Evolutionary conservation across 2,113 vertebrate species (phyloP).

Genomic region (Gymnogyps californianus): DNA sequence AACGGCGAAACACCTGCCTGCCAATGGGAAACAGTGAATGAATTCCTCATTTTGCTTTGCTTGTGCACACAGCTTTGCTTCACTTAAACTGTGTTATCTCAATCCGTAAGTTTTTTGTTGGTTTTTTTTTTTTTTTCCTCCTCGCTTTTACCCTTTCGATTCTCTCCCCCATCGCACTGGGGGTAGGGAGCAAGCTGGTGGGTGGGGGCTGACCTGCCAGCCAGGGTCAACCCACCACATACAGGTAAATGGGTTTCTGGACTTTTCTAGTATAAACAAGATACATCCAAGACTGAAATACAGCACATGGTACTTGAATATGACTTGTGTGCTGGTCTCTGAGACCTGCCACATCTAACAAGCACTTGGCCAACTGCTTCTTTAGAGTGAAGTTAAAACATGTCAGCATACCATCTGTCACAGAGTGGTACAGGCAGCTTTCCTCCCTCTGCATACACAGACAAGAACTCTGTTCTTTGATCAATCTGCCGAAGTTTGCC

Average conservation of each 20-base stretch:
- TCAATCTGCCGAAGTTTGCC: conserved; percentile 17
- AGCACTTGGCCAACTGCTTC: neutral
- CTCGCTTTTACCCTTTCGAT: accelerated
- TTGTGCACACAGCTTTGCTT: neutral
- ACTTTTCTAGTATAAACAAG: neutral
- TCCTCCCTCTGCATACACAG: neutral
- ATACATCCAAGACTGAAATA: neutral
- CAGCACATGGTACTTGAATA: neutral
- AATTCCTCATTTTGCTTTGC: neutral
- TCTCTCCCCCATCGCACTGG: neutral
- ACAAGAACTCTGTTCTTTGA: neutral
- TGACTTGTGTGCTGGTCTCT: neutral
- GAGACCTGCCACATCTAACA: neutral
- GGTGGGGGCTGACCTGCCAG: neutral
- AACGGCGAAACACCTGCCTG: neutral
- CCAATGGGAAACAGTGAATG: neutral
- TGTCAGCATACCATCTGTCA: neutral
- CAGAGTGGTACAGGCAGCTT: neutral
- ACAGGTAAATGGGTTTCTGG: neutral
- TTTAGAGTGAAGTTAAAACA: neutral
- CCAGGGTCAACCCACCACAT: neutral
- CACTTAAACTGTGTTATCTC: neutral
- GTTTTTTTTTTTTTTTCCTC: too few species aligned
- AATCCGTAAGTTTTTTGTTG: neutral
- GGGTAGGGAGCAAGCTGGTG: neutral